Conservation (phyloP, 2,797 vertebrate genomes). For the Rhodeus uyekii region DNA sequence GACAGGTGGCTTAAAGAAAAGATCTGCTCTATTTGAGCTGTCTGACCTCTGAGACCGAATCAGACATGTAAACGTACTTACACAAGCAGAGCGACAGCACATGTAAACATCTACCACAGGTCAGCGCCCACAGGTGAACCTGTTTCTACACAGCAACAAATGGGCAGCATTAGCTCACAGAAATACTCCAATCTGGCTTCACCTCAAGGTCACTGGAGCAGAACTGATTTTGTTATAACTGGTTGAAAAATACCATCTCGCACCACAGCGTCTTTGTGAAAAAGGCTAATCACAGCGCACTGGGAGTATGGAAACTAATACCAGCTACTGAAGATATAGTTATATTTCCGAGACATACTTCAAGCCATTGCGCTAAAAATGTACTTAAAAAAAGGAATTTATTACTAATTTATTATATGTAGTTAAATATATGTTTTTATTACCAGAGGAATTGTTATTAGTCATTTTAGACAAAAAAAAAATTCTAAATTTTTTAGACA, state of each 20-base stretch:
- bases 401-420: neutral
- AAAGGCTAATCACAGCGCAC: neutral
- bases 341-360: neutral
- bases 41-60: conserved; percentile 66
- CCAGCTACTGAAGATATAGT: neutral
- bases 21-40: conserved; percentile 73
- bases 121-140: conserved; percentile 9
- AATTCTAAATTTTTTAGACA: too few relatives aligned
- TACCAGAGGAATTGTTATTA: too few relatives aligned
- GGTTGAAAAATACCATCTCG: conserved; percentile 12
- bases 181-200: conserved; percentile 6
- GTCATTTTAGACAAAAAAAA: too few relatives aligned
- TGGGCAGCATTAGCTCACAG: neutral
- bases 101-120: conserved; percentile 35
- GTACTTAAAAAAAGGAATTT: neutral
- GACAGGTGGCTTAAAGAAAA: conserved; percentile 75
- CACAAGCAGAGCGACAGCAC: conserved; percentile 38
- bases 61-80: conserved; percentile 72
- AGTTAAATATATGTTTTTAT: too few relatives aligned
- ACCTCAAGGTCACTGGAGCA: conserved; percentile 13
- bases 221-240: conserved; percentile 14
- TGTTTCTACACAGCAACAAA: conserved; percentile 7
- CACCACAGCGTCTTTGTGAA: neutral
- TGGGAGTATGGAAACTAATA: neutral
- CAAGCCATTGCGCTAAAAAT: neutral